phyloP scores from a whole-genome alignment of 2,797 vertebrate genomes.

The Sternotherus odoratus region DNA sequence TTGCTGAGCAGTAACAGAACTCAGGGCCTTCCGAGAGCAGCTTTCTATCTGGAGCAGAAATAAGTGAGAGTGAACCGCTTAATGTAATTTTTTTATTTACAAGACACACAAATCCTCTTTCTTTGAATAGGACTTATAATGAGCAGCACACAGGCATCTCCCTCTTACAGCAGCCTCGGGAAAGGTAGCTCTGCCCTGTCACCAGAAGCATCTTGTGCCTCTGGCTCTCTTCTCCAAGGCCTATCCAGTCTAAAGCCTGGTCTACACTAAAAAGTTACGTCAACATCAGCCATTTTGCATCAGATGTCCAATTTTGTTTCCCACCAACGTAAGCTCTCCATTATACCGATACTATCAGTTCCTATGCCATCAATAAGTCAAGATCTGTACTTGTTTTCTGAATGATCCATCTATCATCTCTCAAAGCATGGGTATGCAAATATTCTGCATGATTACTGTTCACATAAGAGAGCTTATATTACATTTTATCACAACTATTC shows the following conservation, averaged over 20 bases:
- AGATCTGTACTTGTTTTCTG: neutral
- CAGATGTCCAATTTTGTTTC: too few species aligned
- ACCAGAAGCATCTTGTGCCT: neutral
- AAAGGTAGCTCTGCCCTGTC: neutral
- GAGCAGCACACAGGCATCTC: neutral
- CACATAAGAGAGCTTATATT: neutral
- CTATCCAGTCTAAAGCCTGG: neutral
- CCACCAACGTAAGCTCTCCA: too few species aligned
- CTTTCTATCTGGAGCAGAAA: neutral
- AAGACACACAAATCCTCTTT: too few species aligned
- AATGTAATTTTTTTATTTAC: too few species aligned
- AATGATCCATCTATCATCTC: neutral
- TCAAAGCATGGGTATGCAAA: neutral
- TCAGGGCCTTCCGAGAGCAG: neutral
- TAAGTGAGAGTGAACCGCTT: too few species aligned
- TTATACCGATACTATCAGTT: neutral
- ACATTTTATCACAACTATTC: constrained; percentile 9
- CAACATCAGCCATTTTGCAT: too few species aligned
- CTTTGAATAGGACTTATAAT: neutral
- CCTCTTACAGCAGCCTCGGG: neutral
- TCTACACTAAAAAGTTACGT: too few species aligned
- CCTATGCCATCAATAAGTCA: neutral
- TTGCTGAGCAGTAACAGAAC: neutral
- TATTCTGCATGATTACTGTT: neutral
- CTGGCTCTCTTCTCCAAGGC: neutral